Percentiles rank a stretch among this genome's conserved stretches.
These are phyloP conservation scores for Palythoa grandiflora DNA, from an alignment of 92 coral and sea anemone species.

Conservation along the genomic window DNA sequence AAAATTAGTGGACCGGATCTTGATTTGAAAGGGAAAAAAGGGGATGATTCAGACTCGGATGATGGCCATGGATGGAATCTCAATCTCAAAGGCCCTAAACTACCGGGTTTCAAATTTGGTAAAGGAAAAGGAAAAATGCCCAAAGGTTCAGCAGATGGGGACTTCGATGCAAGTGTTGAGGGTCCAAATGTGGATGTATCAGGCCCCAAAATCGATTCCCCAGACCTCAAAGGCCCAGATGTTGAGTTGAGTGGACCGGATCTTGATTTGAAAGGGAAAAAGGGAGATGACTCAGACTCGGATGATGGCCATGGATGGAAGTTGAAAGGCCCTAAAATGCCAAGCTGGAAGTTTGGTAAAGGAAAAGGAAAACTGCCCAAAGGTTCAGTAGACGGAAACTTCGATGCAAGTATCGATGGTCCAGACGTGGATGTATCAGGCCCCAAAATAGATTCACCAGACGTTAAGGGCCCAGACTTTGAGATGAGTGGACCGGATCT, in stretches of 20 bases:
- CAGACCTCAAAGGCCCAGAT: background rate
- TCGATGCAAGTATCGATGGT: background rate
- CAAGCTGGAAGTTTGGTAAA: background rate
- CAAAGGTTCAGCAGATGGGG: background rate
- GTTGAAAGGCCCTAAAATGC: background rate
- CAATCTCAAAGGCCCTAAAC: background rate
- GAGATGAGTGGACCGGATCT: background rate
- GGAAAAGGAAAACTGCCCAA: background rate
- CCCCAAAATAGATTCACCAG: background rate
- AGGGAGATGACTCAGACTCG: background rate
- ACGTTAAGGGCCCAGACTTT: background rate
- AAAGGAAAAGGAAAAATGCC: background rate
- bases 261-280: background rate
- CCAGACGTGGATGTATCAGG: background rate
- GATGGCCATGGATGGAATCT: background rate
- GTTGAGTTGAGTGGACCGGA: background rate
- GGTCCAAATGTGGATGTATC: background rate
- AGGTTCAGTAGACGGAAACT: background rate
- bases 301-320: background rate
- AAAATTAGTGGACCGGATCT: constrained; percentile 5
- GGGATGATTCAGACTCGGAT: constrained; percentile 17
- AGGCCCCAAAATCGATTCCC: background rate
- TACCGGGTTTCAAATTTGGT: constrained; percentile 8
- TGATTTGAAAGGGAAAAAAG: constrained; percentile 1
- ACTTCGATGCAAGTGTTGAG: background rate